Evolutionary conservation across 2,113 vertebrate genomes (phyloP).

Genomic region (Epinephelus fuscoguttatus): DNA sequence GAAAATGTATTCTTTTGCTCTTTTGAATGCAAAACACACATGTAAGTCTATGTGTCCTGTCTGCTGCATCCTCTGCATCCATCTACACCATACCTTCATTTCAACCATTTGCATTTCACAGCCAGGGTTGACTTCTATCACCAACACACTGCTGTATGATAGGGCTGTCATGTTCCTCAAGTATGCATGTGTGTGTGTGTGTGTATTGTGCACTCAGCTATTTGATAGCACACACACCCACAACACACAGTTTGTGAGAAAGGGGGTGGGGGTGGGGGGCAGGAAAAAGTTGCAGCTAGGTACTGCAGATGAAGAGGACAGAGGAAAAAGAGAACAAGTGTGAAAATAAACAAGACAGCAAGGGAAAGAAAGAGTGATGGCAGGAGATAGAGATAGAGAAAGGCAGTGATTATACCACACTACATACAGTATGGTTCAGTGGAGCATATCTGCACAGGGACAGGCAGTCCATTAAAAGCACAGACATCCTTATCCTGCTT

Average conservation of each 20-base stretch:
- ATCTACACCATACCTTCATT: slow-evolving; percentile 52
- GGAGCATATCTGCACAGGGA: slow-evolving; percentile 80
- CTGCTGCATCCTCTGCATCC: slow-evolving; percentile 44
- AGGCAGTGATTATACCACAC: slow-evolving; percentile 75
- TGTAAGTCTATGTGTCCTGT: slow-evolving; percentile 53
- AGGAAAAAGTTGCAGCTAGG: slow-evolving; percentile 54
- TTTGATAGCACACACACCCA: slow-evolving; percentile 45
- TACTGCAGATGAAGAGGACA: slow-evolving; percentile 53
- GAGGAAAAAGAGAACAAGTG: slow-evolving; percentile 60
- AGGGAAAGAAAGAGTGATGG: slow-evolving; percentile 72
- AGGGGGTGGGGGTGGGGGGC: not conserved
- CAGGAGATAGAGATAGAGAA: slow-evolving; percentile 62
- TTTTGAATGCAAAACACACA: slow-evolving; percentile 43
- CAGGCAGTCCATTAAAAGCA: slow-evolving; percentile 74
- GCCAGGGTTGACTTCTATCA: slow-evolving; percentile 70
- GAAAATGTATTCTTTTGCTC: slow-evolving; percentile 33
- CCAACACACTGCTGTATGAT: slow-evolving; percentile 60
- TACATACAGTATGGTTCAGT: slow-evolving; percentile 79
- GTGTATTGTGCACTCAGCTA: slow-evolving; percentile 47
- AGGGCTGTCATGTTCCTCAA: slow-evolving; percentile 74
- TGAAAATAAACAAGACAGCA: slow-evolving; percentile 72
- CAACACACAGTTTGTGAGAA: slow-evolving; percentile 13
- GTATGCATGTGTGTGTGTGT: slow-evolving; percentile 8
- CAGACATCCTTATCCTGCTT: slow-evolving; percentile 66
- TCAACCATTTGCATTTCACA: slow-evolving; percentile 73